phyloP scores from a whole-genome alignment of 1,140 invertebrate species.

The Armadillidium nasatum region DNA sequence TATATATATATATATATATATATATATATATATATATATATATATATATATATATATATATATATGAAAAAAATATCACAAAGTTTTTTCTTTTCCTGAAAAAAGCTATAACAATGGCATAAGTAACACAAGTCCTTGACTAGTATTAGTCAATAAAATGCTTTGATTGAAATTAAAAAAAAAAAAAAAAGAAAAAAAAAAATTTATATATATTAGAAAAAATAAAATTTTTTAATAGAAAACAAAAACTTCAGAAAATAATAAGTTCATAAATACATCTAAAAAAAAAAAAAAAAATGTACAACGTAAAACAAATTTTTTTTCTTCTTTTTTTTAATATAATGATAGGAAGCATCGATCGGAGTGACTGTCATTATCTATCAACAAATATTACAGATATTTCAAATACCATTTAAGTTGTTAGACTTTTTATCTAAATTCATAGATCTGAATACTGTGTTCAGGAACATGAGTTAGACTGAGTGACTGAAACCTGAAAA shows the following conservation, averaged over 20 bases:
- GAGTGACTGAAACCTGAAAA: constrained; percentile 84
- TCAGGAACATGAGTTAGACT: constrained; percentile 86
- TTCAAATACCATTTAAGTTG: too few relatives aligned
- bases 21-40: too few relatives aligned
- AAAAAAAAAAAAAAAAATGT: not conserved
- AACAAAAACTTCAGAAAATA: not conserved
- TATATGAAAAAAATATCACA: too few relatives aligned
- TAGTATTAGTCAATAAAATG: not conserved
- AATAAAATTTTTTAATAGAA: not conserved
- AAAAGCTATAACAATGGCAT: too few relatives aligned
- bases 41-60: too few relatives aligned
- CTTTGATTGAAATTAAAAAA: not conserved
- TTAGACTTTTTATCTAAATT: constrained; percentile 73
- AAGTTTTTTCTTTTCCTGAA: too few relatives aligned
- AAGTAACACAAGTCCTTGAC: not conserved
- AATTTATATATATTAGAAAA: constrained; percentile 1
- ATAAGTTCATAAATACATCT: not conserved
- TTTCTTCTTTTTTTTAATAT: too few relatives aligned
- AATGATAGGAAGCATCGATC: not conserved
- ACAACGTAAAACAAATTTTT: not conserved
- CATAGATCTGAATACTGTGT: constrained; percentile 90
- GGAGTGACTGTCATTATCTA: not conserved
- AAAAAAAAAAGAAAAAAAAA: not conserved
- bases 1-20: too few relatives aligned
- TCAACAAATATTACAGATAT: not conserved